phyloP scores from a whole-genome alignment of 2,797 vertebrate genomes.

The Hafferia zeledoni region DNA sequence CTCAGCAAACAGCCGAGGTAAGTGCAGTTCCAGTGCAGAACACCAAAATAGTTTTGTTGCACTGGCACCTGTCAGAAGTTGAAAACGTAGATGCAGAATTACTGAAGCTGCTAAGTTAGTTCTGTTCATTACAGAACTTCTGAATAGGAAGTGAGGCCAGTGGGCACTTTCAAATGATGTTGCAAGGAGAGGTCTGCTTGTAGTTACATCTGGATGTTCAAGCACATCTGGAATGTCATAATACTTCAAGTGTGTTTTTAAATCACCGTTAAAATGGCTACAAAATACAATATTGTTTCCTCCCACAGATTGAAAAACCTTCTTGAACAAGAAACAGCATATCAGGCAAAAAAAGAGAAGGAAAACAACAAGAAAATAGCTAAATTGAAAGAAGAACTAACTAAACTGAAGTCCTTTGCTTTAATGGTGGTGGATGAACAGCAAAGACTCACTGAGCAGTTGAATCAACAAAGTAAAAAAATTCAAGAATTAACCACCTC shows the following conservation, averaged over 20 bases:
- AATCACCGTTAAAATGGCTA: slow-evolving; percentile 12
- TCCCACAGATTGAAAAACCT: slow-evolving; percentile 89
- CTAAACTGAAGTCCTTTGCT: slow-evolving; percentile 94
- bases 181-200: background rate
- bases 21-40: background rate
- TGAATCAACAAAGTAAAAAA: slow-evolving; percentile 86
- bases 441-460: slow-evolving; percentile 88
- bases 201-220: background rate
- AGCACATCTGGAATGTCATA: background rate
- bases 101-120: background rate
- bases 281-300: slow-evolving; percentile 58
- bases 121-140: background rate
- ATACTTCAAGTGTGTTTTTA: background rate
- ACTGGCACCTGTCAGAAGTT: background rate
- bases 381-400: slow-evolving; percentile 90
- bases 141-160: background rate
- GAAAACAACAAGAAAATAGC: slow-evolving; percentile 86
- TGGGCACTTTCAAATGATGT: background rate
- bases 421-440: slow-evolving; percentile 97
- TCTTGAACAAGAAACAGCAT: slow-evolving; percentile 88
- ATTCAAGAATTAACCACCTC: slow-evolving; percentile 85
- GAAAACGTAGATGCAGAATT: background rate
- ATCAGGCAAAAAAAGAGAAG: slow-evolving; percentile 87
- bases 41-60: background rate
- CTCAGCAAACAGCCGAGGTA: background rate